A percentile compares a stretch with the other conserved stretches of the same genome.
Conservation (phyloP, 2,113 vertebrate genomes). For the Hippoglossus stenolepis region DNA sequence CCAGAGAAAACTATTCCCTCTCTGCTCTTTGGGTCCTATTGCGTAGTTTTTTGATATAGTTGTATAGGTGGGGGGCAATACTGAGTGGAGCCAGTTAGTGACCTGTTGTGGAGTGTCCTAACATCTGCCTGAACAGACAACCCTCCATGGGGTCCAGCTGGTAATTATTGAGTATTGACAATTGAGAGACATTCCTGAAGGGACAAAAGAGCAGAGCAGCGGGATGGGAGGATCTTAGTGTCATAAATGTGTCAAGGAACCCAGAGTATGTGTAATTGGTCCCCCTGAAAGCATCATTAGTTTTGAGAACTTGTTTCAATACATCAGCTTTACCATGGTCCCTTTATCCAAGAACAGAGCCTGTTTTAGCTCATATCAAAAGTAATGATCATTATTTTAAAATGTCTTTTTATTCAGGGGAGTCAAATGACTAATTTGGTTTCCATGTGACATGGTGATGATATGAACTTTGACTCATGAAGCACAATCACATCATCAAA, state of each 20-base stretch:
- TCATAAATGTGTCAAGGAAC: conserved; percentile 66
- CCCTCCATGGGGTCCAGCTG: conserved; percentile 67
- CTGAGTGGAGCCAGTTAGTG: conserved; percentile 66
- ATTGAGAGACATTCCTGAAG: conserved; percentile 53
- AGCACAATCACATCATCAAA: not conserved
- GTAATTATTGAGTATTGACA: conserved; percentile 88
- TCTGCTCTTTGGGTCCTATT: no score
- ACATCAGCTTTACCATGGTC: not conserved
- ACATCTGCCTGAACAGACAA: conserved; percentile 85
- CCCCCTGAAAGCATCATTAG: conserved; percentile 35
- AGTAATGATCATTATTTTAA: not conserved
- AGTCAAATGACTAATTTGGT: not conserved
- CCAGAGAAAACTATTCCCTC: not conserved
- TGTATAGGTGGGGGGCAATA: conserved; percentile 6
- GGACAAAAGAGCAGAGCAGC: conserved; percentile 45
- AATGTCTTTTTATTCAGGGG: not conserved
- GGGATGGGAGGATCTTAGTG: conserved; percentile 35
- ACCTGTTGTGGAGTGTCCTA: conserved; percentile 79
- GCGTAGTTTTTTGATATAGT: not conserved
- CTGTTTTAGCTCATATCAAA: not conserved
- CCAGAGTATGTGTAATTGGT: conserved; percentile 57
- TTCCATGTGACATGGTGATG: not conserved
- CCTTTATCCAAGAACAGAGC: not conserved
- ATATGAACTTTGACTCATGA: not conserved
- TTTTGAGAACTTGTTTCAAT: conserved; percentile 25